A percentile compares a stretch with the other conserved stretches of the same genome.
These are phyloP conservation scores for Cephalopachus bancanus DNA, from an alignment of 2,797 vertebrate genomes.

Conservation along the genomic window DNA sequence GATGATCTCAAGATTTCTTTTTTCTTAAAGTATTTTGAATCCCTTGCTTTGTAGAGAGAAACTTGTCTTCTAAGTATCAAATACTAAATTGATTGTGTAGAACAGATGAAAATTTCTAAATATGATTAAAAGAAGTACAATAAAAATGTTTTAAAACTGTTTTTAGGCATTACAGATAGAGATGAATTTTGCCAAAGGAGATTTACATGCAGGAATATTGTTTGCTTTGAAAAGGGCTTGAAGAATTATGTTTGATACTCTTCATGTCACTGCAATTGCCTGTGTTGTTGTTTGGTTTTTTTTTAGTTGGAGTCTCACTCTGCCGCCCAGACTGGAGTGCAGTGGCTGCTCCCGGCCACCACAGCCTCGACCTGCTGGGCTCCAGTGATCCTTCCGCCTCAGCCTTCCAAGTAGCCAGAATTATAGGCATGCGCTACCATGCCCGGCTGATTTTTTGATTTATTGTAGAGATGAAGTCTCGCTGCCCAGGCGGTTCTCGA, in stretches of 20 bases:
- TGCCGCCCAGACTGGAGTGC: no score
- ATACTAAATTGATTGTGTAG: not conserved
- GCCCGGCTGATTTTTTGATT: no score
- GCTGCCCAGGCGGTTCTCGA: no score
- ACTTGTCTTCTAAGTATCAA: not conserved
- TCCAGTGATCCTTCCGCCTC: no score
- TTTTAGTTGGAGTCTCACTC: no score
- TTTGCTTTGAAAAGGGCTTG: slow-evolving; percentile 4
- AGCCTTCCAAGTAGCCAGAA: no score
- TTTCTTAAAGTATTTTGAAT: not conserved
- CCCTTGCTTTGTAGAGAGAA: not conserved
- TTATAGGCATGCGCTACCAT: no score
- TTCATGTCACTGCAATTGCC: not conserved
- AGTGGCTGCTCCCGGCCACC: no score
- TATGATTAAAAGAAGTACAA: not conserved
- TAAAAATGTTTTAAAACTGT: not conserved
- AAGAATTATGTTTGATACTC: not conserved
- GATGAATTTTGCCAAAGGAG: not conserved
- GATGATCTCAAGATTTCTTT: not conserved
- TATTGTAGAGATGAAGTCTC: no score
- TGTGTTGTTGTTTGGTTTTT: not conserved
- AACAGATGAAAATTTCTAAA: not conserved
- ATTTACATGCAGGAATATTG: not conserved
- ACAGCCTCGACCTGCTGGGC: no score
- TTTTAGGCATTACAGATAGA: not conserved